A percentile compares a stretch with the other conserved stretches of the same genome.
These are phyloP conservation scores for Caenorhabditis imperialis DNA, from an alignment of 2,888 invertebrate species.

Conservation along the genomic window DNA sequence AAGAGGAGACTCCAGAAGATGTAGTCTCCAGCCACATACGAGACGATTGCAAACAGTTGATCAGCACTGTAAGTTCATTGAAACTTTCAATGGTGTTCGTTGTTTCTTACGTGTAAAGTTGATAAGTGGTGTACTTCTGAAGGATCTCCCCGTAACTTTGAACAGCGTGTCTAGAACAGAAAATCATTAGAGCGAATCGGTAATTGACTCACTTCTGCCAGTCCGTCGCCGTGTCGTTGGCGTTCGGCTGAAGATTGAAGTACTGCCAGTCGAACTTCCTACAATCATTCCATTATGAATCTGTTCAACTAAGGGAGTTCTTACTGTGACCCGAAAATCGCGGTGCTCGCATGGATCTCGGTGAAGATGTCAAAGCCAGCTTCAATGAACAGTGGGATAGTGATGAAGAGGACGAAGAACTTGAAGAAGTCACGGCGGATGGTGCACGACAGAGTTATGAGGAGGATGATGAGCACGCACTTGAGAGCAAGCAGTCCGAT, in stretches of 20 bases:
- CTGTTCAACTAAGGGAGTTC: constrained; percentile 3
- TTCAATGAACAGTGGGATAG: constrained; percentile 58
- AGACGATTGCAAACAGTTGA: constrained; percentile 41
- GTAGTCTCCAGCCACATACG: constrained; percentile 47
- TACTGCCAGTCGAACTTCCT: constrained; percentile 38
- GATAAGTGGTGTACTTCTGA: constrained; percentile 59
- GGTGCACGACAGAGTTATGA: constrained; percentile 47
- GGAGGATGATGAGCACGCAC: constrained; percentile 54
- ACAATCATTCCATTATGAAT: constrained; percentile 2
- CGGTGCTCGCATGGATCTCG: constrained; percentile 56
- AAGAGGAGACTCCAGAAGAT: constrained; percentile 59
- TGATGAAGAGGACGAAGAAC: constrained; percentile 51
- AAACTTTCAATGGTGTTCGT: too few relatives aligned
- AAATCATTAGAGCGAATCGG: background rate
- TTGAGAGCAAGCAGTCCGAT: constrained; percentile 55
- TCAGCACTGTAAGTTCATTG: constrained; percentile 42
- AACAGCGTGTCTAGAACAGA: constrained; percentile 47
- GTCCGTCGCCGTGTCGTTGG: constrained; percentile 30
- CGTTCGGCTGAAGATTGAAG: constrained; percentile 27
- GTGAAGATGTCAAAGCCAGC: constrained; percentile 62
- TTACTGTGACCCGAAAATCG: constrained; percentile 49
- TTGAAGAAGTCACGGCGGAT: constrained; percentile 61
- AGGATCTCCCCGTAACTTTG: constrained; percentile 49
- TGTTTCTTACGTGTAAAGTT: constrained; percentile 57
- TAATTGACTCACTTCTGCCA: constrained; percentile 40